Evolutionary conservation across 2,888 invertebrate species (phyloP).

Genomic region (Patella depressa): DNA sequence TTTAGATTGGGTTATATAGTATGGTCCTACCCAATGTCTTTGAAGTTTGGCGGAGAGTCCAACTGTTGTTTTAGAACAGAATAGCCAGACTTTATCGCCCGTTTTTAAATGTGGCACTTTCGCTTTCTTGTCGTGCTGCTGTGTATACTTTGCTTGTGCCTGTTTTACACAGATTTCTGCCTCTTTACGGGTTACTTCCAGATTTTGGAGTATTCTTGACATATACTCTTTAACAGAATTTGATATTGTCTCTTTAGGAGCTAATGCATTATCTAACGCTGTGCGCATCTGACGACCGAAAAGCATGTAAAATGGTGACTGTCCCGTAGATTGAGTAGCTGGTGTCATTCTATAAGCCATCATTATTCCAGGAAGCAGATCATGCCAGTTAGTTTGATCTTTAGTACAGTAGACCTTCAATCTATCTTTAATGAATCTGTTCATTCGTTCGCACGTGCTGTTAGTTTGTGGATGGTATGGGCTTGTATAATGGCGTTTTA

Average conservation of each 20-base stretch:
- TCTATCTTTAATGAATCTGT: constrained; percentile 14
- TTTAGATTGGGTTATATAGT: constrained; percentile 21
- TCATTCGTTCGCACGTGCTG: constrained; percentile 19
- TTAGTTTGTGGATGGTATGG: constrained; percentile 22
- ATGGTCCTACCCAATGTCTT: constrained; percentile 20
- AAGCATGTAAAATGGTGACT: constrained; percentile 20
- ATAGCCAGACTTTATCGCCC: constrained; percentile 19
- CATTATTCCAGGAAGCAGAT: constrained; percentile 20
- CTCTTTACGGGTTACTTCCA: constrained; percentile 11
- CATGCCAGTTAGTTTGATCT: constrained; percentile 12
- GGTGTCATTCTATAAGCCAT: constrained; percentile 17
- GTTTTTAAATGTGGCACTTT: constrained; percentile 6
- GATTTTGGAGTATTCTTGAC: constrained; percentile 8
- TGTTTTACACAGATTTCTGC: constrained; percentile 8
- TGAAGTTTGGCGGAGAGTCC: constrained; percentile 30
- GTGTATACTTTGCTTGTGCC: constrained; percentile 14
- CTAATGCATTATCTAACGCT: constrained; percentile 2
- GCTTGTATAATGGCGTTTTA: constrained; percentile 8
- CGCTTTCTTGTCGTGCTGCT: constrained; percentile 13
- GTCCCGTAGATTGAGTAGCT: constrained; percentile 15
- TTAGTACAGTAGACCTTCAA: constrained; percentile 6
- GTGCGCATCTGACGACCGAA: constrained; percentile 19
- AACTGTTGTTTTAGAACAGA: constrained; percentile 17
- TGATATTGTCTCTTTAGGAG: constrained; percentile 11
- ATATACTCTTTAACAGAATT: not conserved